A percentile compares a stretch with the other conserved stretches of the same genome.
phyloP scores from a whole-genome alignment of 2,113 vertebrate species.

The Echinops telfairi region DNA sequence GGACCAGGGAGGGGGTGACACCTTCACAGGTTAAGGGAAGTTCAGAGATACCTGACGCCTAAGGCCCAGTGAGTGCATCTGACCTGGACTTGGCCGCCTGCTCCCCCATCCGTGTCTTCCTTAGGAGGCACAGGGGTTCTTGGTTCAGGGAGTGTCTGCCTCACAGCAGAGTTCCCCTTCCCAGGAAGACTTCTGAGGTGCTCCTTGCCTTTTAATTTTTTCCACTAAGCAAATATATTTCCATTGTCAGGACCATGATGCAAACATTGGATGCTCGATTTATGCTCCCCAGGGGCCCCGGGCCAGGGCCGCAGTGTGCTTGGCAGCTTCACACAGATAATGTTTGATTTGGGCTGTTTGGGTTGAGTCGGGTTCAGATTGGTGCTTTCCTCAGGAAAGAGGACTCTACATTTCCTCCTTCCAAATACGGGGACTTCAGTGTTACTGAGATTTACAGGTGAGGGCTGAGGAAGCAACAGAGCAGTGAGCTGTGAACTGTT shows the following conservation, averaged over 20 bases:
- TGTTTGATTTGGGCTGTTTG: not conserved
- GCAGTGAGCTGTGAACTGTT: not conserved
- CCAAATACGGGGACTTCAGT: not conserved
- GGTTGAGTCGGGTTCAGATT: not conserved
- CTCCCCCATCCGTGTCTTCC: not conserved
- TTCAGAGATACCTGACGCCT: not conserved
- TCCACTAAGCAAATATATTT: not conserved
- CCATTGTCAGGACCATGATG: not conserved
- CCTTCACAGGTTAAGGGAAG: no score
- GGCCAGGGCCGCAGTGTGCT: fast-evolving
- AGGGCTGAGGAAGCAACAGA: not conserved
- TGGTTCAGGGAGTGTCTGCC: fast-evolving
- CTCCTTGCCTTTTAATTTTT: not conserved
- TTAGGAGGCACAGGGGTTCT: not conserved
- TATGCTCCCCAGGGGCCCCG: not conserved
- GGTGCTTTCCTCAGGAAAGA: not conserved
- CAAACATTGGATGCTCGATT: conserved; percentile 19
- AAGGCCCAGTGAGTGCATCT: not conserved
- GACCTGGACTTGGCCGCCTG: not conserved
- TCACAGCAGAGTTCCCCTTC: not conserved
- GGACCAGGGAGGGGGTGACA: not conserved
- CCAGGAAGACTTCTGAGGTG: not conserved
- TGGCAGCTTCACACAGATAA: not conserved
- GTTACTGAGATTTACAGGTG: not conserved
- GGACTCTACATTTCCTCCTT: not conserved